A percentile compares a stretch with the other conserved stretches of the same genome.
phyloP scores from a whole-genome alignment of 2,797 vertebrate genomes.

The Ptychadena robeensis region DNA sequence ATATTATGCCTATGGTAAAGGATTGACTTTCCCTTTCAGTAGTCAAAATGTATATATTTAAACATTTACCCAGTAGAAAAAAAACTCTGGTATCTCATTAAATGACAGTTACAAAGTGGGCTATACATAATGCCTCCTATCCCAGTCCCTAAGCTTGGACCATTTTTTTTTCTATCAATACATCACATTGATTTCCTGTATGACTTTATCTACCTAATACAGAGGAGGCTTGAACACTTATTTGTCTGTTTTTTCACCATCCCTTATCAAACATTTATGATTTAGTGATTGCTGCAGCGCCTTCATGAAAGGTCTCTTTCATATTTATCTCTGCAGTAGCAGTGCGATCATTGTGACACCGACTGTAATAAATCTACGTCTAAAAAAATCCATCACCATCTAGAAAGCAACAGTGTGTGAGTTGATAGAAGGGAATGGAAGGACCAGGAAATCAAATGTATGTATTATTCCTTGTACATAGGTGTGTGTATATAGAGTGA shows the following conservation, averaged over 20 bases:
- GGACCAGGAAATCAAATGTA: slow-evolving; percentile 19
- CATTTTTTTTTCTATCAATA: slow-evolving; percentile 86
- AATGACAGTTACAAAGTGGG: slow-evolving; percentile 72
- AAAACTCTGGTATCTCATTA: slow-evolving; percentile 63
- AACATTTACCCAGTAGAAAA: neutral
- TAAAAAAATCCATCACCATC: slow-evolving; percentile 63
- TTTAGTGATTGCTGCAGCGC: slow-evolving; percentile 73
- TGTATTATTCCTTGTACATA: slow-evolving; percentile 18
- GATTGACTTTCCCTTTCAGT: too few species aligned
- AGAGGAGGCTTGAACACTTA: slow-evolving; percentile 81
- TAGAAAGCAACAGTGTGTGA: slow-evolving; percentile 57
- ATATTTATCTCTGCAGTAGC: slow-evolving; percentile 75
- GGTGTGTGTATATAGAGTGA: neutral
- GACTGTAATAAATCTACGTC: slow-evolving; percentile 71
- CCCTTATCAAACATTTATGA: slow-evolving; percentile 83
- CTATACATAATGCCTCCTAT: slow-evolving; percentile 74
- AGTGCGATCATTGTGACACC: slow-evolving; percentile 68
- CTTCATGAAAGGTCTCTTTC: slow-evolving; percentile 76
- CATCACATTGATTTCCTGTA: slow-evolving; percentile 93
- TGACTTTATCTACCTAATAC: slow-evolving; percentile 96
- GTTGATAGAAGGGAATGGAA: slow-evolving; percentile 48
- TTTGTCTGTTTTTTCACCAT: slow-evolving; percentile 76
- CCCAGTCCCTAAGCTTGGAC: slow-evolving; percentile 77
- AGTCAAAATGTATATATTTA: neutral
- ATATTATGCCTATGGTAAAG: too few species aligned